A percentile compares a stretch with the other conserved stretches of the same genome.
Conservation (phyloP, 2,797 vertebrate genomes). For the Rhynchonycteris naso region DNA sequence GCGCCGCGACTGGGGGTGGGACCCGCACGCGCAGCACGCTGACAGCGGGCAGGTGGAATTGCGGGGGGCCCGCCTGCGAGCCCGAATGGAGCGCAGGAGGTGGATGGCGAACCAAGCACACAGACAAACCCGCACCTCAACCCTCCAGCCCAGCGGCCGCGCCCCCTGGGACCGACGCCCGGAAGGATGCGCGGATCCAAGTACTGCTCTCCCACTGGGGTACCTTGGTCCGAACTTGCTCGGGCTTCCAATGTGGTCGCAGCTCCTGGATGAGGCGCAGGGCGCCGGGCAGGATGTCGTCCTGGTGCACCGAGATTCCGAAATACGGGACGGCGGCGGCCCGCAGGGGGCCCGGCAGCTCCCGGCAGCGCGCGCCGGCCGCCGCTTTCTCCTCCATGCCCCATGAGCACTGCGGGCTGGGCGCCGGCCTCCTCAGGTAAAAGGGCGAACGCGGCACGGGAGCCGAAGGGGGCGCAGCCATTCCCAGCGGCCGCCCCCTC, state of each 20-base stretch:
- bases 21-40: not conserved
- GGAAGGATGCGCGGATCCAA: conserved; percentile 31
- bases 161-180: conserved; percentile 16
- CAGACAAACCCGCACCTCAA: not conserved
- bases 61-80: not conserved
- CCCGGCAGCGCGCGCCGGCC: conserved; percentile 72
- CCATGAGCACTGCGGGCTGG: conserved; percentile 78
- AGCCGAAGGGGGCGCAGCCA: conserved; percentile 73
- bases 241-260: conserved; percentile 91
- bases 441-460: conserved; percentile 65
- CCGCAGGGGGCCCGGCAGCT: conserved; percentile 85
- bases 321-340: conserved; percentile 88
- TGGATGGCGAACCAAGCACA: not conserved
- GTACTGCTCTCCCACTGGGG: not conserved
- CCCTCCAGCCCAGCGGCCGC: not conserved
- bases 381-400: conserved; percentile 78
- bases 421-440: conserved; percentile 76
- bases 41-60: conserved; percentile 59
- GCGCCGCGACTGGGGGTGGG: conserved; percentile 39
- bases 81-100: not conserved
- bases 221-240: conserved; percentile 93
- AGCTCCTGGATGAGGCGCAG: conserved; percentile 93
- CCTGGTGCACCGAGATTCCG: conserved; percentile 90
- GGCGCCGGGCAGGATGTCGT: conserved; percentile 91
- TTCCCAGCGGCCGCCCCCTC: conserved; percentile 78